Evolutionary conservation across 2,888 invertebrate genomes (phyloP).

Genomic region (Spodoptera exigua): DNA sequence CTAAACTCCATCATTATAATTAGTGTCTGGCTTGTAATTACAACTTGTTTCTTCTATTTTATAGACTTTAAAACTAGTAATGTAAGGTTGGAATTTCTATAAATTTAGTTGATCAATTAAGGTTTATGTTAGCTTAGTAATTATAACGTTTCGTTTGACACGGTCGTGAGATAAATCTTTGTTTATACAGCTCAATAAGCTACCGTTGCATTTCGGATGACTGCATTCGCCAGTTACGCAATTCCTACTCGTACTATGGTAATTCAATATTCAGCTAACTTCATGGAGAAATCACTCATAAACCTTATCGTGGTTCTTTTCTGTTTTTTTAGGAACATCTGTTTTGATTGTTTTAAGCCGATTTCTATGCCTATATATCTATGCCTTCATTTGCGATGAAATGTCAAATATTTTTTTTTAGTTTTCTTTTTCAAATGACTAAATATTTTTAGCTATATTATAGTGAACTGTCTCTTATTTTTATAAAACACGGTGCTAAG

Average conservation of each 20-base stretch:
- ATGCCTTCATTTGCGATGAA: conserved; percentile 17
- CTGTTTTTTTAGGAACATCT: conserved; percentile 32
- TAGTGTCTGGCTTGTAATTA: too few relatives aligned
- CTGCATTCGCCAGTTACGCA: conserved; percentile 60
- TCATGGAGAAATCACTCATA: conserved; percentile 37
- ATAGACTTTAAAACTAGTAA: background rate
- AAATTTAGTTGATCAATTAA: background rate
- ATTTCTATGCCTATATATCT: conserved; percentile 25
- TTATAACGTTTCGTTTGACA: conserved; percentile 62
- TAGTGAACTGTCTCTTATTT: too few relatives aligned
- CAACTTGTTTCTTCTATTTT: too few relatives aligned
- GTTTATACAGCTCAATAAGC: conserved; percentile 64
- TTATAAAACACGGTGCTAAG: too few relatives aligned
- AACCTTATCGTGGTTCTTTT: conserved; percentile 26
- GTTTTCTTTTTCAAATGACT: background rate
- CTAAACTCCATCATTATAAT: too few relatives aligned
- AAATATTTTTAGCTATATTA: too few relatives aligned
- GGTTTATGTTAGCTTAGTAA: conserved; percentile 30
- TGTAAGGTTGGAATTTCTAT: too few relatives aligned
- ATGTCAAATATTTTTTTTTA: conserved; percentile 2
- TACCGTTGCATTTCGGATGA: conserved; percentile 62
- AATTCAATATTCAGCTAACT: conserved; percentile 19
- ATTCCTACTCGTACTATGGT: conserved; percentile 36
- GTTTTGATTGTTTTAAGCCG: conserved; percentile 20
- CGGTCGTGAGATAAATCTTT: conserved; percentile 67